Base-by-base conservation (phyloP, 2,797 vertebrate genomes). In the Saxicola maurus region DNA sequence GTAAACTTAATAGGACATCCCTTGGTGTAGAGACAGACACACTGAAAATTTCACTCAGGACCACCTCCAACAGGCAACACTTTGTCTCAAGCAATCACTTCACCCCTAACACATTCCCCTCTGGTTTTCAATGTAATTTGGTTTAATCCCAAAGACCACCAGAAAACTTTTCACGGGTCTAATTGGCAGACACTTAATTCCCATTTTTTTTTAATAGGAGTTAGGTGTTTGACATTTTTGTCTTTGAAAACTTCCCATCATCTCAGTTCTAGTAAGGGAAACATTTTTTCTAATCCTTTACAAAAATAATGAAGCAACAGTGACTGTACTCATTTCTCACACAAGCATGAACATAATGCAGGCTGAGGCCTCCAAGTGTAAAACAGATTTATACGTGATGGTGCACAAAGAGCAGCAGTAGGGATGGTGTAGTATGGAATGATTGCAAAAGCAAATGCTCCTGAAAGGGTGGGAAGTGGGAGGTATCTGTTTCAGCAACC, bases 211-310 rank as follows among this genome's bases (percentile, higher is more conserved):
- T 94, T 92, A 92, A 85, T 76, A 79, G 45, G 33, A 85, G 56
- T 69, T 90, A 89, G 73, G 37, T 71, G 64, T 74, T 94, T 67
- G 64, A 84, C 82, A 60, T 64, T 92, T 92, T 83, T 86, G 59
- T 85, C 71, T 89, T 89, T 94, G 85, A 93, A 87, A 96, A 86
- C 17, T 92, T 94, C 85, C 60, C 85, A 93, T 94, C 85, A 91
- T 86, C 53, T 86, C 82, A 46, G n/a, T 86, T 84, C 52, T 71
- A 92, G 86, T 71, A 87, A 79, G 57, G n/a, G 57, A 75, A 90
- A 90, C 65, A 30, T 17, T 48, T 85, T 74, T 78, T 31, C 62
- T 91, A 92, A 89, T 91, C 69, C 80, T 86, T 91, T 92, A 64
- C 15, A 86, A 92, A 93, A 91, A 95, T 76, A 90, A 49, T 69